A percentile compares a stretch with the other conserved stretches of the same genome.
Conservation (phyloP, 2,888 invertebrate species). For the Drosophila quinaria region DNA sequence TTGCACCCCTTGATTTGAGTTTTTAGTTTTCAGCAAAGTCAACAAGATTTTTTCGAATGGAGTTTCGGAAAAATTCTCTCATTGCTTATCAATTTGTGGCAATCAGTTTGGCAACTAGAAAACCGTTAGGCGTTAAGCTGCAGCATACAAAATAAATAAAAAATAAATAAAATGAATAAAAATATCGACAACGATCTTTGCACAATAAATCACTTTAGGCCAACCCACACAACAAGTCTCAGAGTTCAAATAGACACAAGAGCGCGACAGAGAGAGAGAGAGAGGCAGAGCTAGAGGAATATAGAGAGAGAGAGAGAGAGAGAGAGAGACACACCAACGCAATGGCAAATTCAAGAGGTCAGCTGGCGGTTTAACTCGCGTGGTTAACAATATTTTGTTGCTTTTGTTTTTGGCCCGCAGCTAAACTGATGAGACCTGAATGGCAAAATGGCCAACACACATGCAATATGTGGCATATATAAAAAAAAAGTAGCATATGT, state of each 20-base stretch:
- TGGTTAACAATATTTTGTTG: conserved; percentile 33
- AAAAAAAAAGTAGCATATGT: conserved; percentile 33
- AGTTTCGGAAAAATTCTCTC: conserved; percentile 27
- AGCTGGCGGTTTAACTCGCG: conserved; percentile 59
- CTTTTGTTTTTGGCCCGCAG: conserved; percentile 42
- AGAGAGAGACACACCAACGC: conserved; percentile 26
- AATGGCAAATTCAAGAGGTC: conserved; percentile 38
- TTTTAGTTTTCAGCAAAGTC: conserved; percentile 61
- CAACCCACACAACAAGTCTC: conserved; percentile 42
- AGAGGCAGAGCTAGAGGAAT: background rate
- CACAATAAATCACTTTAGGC: conserved; percentile 60
- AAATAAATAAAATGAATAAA: too few relatives aligned
- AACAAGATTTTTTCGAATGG: conserved; percentile 40
- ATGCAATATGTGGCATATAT: conserved; percentile 59
- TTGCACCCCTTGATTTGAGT: conserved; percentile 38
- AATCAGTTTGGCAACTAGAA: conserved; percentile 42
- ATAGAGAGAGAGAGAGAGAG: background rate
- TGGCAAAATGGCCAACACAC: conserved; percentile 57
- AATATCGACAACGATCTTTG: conserved; percentile 40
- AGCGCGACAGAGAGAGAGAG: background rate
- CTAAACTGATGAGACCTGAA: conserved; percentile 22
- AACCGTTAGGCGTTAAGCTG: conserved; percentile 65
- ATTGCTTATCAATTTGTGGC: conserved; percentile 63
- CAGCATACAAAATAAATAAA: background rate
- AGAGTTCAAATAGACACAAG: conserved; percentile 10